phyloP scores from a whole-genome alignment of 2,888 invertebrate species.

The Sesia bembeciformis region DNA sequence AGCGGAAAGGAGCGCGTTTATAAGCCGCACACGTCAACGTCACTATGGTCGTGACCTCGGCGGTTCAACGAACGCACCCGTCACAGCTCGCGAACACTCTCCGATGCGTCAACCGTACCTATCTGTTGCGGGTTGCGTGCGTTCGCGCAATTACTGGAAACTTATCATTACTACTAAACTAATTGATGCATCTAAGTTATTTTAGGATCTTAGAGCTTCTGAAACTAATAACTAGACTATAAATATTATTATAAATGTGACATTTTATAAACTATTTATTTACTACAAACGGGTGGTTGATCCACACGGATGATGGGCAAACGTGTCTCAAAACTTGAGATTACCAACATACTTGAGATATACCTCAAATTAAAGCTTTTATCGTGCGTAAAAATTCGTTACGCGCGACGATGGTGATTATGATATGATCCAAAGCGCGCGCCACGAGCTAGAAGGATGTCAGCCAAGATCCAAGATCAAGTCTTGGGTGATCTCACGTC shows the following conservation, averaged over 20 bases:
- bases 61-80: constrained; percentile 68
- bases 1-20: constrained; percentile 29
- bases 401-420: too few relatives aligned
- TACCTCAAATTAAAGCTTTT: too few relatives aligned
- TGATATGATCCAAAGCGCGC: too few relatives aligned
- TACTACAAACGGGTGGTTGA: not conserved
- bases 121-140: not conserved
- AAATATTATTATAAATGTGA: not conserved
- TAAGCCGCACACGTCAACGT: constrained; percentile 52
- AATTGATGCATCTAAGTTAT: too few relatives aligned
- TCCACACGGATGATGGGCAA: too few relatives aligned
- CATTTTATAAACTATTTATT: not conserved
- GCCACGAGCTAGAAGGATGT: too few relatives aligned
- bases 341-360: too few relatives aligned
- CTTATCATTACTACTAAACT: not conserved
- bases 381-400: too few relatives aligned
- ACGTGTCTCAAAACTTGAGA: too few relatives aligned
- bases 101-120: constrained; percentile 45
- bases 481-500: too few relatives aligned
- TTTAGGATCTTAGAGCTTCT: not conserved
- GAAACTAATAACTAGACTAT: not conserved
- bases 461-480: too few relatives aligned
- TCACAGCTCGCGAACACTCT: constrained; percentile 44
- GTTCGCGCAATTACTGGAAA: not conserved
- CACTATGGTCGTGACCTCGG: constrained; percentile 68